Evolutionary conservation across 2,113 vertebrate species (phyloP).

Genomic region (Sus scrofa): DNA sequence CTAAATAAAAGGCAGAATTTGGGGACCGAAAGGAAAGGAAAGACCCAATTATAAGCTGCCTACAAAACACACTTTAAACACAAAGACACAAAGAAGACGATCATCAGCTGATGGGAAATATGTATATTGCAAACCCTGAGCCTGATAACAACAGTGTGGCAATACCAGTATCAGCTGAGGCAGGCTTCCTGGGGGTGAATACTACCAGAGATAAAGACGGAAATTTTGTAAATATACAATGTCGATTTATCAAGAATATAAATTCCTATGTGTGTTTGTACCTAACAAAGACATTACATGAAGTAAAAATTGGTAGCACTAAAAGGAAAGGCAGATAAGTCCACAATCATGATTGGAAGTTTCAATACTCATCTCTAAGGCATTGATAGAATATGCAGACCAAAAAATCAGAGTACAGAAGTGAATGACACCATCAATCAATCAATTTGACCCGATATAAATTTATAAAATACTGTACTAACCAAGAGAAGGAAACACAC

Average conservation of each 20-base stretch:
- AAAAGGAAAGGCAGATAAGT: conserved; percentile 22
- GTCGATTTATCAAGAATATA: not conserved
- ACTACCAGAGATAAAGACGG: not conserved
- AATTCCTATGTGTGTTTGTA: not conserved
- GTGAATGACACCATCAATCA: not conserved
- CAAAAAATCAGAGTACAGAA: conserved; percentile 10
- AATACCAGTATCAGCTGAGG: not conserved
- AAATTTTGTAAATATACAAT: conserved; percentile 23
- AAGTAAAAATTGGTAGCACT: conserved; percentile 40
- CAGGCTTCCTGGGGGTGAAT: not conserved
- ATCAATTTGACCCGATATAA: conserved; percentile 13
- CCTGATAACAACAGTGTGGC: not conserved
- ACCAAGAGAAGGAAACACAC: not conserved
- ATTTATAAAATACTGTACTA: not conserved
- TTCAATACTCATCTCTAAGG: not conserved
- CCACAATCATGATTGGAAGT: not conserved
- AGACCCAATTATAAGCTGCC: not conserved
- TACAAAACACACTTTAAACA: conserved; percentile 20
- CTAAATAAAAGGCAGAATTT: conserved; percentile 19
- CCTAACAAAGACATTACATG: not conserved
- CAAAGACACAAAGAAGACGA: conserved; percentile 21
- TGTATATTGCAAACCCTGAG: not conserved
- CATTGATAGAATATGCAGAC: not conserved
- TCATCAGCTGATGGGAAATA: not conserved
- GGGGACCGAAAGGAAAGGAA: not conserved